Evolutionary conservation across 2,888 invertebrate genomes (phyloP), one percentile per base, ranked within the genome.

Genomic region (Acrobasis repandana): DNA sequence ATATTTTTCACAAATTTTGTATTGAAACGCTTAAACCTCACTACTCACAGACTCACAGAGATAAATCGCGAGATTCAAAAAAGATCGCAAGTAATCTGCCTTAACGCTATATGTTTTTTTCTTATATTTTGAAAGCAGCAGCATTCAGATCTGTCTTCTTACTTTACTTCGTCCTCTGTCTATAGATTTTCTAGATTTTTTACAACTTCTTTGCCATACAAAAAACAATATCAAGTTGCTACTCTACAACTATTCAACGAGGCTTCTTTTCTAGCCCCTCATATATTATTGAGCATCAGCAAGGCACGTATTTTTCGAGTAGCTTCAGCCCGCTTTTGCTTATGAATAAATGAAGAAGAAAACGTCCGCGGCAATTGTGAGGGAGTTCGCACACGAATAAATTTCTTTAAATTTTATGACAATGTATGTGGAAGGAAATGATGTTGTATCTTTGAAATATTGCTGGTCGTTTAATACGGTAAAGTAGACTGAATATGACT

Each of bases 291-390:
- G 82, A 89, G 73, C 68, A 74, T 77, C 74, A 81, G 79, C 79
- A 80, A 81, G 88, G 87, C 88, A 88, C 88, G 88, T 90, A 87
- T 85, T 85, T 86, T 88, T 86, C 86, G 77, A 84, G 86, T 80
- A 80, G 82, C 84, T 83, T 72, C 77, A 80, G 83, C 78, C 79
- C 83, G 80, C 85, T 86, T 88, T 86, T 75, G 76, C 78, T 81
- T 84, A 82, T 90, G 87, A 89, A 90, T 90, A 89, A 89, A 76
- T 88, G 82, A 90, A 78, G 74, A 71, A 77, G 78, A 77, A 85
- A 86, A 85, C 83, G 86, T 82, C 83, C 75, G 80, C 75, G 72
- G 80, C 83, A 82, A 85, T 89, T 82, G 83, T 73, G 74, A 70
- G 73, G 73, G 76, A 75, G 74, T 78, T 79, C 76, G 69, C 68